phyloP scores from a whole-genome alignment of 2,113 vertebrate genomes.

The Hyperopisus bebe region DNA sequence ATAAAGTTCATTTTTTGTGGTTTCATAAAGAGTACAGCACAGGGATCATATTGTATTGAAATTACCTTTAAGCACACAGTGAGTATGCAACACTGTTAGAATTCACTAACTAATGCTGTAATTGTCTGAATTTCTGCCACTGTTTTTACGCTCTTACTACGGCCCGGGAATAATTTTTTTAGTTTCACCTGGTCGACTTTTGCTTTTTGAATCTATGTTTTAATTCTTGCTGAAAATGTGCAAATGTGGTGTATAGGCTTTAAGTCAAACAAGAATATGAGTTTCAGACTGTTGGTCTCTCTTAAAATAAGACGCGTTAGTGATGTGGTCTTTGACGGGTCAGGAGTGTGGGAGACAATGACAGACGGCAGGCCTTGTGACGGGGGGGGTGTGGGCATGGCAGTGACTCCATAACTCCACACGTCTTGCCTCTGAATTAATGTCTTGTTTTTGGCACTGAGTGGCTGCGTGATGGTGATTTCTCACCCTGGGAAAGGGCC shows the following conservation, averaged over 20 bases:
- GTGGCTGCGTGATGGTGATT: background rate
- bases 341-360: background rate
- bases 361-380: background rate
- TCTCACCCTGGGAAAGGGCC: background rate
- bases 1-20: background rate
- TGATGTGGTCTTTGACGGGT: background rate
- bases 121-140: background rate
- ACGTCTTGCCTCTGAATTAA: background rate
- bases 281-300: background rate
- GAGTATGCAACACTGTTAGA: background rate
- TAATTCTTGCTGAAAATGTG: background rate
- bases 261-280: background rate
- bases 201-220: background rate
- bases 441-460: background rate
- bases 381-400: background rate
- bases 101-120: background rate
- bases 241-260: background rate
- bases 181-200: background rate
- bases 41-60: background rate
- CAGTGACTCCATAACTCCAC: background rate
- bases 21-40: background rate
- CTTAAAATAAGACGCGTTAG: background rate
- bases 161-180: background rate
- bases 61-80: background rate
- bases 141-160: background rate